A percentile compares a stretch with the other conserved stretches of the same genome.
Evolutionary conservation across 2,888 invertebrate species (phyloP).

Genomic region (Trachelus stipa): DNA sequence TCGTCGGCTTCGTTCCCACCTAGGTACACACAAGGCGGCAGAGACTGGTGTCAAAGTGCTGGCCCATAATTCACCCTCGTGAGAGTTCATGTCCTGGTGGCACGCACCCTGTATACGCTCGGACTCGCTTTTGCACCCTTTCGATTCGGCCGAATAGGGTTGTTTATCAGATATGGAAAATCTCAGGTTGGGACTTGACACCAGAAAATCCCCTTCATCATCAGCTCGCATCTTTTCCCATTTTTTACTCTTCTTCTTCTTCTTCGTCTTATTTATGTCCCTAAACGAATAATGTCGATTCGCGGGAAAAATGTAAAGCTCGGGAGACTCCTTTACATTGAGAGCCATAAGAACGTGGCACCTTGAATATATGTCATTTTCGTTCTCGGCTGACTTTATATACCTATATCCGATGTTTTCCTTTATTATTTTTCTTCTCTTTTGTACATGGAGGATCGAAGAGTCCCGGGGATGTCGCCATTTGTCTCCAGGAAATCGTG

Average conservation of each 20-base stretch:
- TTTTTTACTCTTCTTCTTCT: neutral
- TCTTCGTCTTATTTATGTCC: neutral
- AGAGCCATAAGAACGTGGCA: neutral
- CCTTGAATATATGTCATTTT: neutral
- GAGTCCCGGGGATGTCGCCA: neutral
- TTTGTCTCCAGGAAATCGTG: neutral
- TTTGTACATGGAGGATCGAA: neutral
- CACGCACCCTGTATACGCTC: slow-evolving; percentile 44
- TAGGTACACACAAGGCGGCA: slow-evolving; percentile 28
- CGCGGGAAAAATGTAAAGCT: neutral
- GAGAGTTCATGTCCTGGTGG: slow-evolving; percentile 53
- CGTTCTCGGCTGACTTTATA: neutral
- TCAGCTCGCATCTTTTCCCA: neutral
- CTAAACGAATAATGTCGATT: neutral
- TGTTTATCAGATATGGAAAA: slow-evolving; percentile 11
- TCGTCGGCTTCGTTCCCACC: slow-evolving; percentile 10
- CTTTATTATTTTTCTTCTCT: neutral
- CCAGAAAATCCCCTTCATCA: neutral
- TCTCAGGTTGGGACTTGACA: neutral
- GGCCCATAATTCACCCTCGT: slow-evolving; percentile 52
- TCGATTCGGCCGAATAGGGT: slow-evolving; percentile 10
- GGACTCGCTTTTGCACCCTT: slow-evolving; percentile 16
- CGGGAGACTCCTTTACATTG: neutral
- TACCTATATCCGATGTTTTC: neutral
- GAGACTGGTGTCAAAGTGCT: slow-evolving; percentile 54